Base-by-base conservation (phyloP, 2,113 vertebrate species). In the Cyanocitta stelleri region DNA sequence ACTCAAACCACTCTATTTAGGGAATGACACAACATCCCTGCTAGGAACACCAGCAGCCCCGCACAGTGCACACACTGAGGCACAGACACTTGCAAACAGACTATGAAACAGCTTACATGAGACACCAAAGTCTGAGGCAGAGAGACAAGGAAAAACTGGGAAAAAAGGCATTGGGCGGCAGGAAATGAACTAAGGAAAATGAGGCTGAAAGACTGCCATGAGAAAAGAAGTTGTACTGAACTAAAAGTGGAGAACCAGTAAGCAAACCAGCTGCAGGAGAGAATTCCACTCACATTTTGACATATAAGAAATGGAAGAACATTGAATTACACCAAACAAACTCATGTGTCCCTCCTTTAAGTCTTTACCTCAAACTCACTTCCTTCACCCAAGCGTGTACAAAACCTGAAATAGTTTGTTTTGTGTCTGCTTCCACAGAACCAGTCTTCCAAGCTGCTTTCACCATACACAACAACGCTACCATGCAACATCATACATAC, bases 301-400 rank as follows among this genome's bases (percentile, higher is more conserved):
- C 51, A 71, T 0, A 0, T 4, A 71, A 37, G 8, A 63, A 79
- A 61, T 4, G 7, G 24, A n/a, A 91, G 32, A 87, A 69, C 10
- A 5, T 0, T 29, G 23, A 39, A 61, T 58, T 52, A 26, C 0
- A 52, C 19, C 41, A 76, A 41, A 20, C 0, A 0, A 72, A 75
- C 43, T 91, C 32, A 22, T 37, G 41, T 58, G 15, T 77, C 17
- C 48, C 32, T 76, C 69, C 27, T 49, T 41, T 21, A 63, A 62
- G 24, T 24, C 48, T 12, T 62, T 67, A 24, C 26, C 7, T 18
- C 59, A 26, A 49, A 69, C 35, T 22, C 4, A 27, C 9, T 54
- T 75, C 9, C 59, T 71, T 64, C 32, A 46, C 12, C 32, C 19
- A 30, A 33, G 16, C 0, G 1, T 41, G 20, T 24, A 64, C 9